Evolutionary conservation across 2,888 invertebrate species (phyloP).

Genomic region (Polydrusus pterygomalis): DNA sequence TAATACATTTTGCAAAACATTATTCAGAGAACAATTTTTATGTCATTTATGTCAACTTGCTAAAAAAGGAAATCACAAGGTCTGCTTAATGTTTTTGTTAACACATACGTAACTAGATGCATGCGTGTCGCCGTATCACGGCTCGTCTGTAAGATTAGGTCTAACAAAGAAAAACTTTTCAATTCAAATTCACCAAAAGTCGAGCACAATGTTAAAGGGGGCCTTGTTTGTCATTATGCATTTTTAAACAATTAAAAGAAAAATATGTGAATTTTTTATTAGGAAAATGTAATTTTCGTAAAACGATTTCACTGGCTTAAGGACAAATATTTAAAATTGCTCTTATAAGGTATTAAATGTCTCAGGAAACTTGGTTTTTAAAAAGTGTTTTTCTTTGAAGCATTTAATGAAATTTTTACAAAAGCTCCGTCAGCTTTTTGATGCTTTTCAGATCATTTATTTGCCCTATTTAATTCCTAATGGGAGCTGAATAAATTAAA

Average conservation of each 20-base stretch:
- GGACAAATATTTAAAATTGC: slow-evolving; percentile 10
- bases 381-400: slow-evolving; percentile 12
- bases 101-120: neutral
- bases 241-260: neutral
- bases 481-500: neutral
- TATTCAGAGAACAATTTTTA: no score
- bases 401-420: slow-evolving; percentile 13
- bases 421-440: slow-evolving; percentile 2
- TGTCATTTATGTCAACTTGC: no score
- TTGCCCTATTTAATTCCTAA: neutral
- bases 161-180: neutral
- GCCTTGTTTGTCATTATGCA: neutral
- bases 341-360: slow-evolving; percentile 17
- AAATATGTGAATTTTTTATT: neutral
- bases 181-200: no score
- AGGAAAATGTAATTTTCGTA: neutral
- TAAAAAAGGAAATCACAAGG: no score
- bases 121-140: neutral
- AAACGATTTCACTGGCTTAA: slow-evolving; percentile 1
- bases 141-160: neutral
- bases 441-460: neutral
- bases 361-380: neutral
- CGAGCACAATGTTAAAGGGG: no score
- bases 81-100: neutral
- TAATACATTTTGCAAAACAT: no score